A percentile compares a stretch with the other conserved stretches of the same genome.
Evolutionary conservation across 2,888 invertebrate genomes (phyloP).

Genomic region (Alsophila aescularia): DNA sequence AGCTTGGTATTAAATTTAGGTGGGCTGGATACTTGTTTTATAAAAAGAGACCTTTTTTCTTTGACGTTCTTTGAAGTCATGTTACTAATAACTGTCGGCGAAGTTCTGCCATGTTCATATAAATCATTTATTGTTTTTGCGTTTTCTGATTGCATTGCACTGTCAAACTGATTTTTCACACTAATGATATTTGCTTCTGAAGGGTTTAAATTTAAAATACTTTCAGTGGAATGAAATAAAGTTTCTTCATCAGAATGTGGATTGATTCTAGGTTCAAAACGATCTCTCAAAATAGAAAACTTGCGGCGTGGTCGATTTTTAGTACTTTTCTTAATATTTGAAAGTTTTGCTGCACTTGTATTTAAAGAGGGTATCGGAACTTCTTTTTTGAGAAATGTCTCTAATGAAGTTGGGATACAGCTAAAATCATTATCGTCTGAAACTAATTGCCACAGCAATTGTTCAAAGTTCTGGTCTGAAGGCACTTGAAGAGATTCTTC

Average conservation of each 20-base stretch:
- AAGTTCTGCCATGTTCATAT: constrained; percentile 31
- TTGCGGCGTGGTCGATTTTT: constrained; percentile 81
- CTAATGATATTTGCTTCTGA: constrained; percentile 54
- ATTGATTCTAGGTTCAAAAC: constrained; percentile 80
- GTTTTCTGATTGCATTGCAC: constrained; percentile 20
- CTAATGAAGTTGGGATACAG: constrained; percentile 67
- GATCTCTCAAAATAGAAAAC: constrained; percentile 84
- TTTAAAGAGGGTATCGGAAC: constrained; percentile 15
- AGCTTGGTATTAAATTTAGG: constrained; percentile 81
- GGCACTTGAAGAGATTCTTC: constrained; percentile 62
- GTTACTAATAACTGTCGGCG: constrained; percentile 33
- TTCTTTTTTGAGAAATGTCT: constrained; percentile 77
- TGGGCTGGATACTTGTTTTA: constrained; percentile 84
- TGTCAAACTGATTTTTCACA: constrained; percentile 55
- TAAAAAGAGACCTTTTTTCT: constrained; percentile 81
- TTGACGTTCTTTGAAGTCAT: constrained; percentile 67
- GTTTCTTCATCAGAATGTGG: constrained; percentile 77
- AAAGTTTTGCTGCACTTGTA: constrained; percentile 55
- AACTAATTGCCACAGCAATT: constrained; percentile 76
- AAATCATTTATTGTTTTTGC: constrained; percentile 22
- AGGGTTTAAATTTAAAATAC: constrained; percentile 52
- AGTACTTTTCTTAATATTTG: constrained; percentile 68
- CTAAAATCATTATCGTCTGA: constrained; percentile 70
- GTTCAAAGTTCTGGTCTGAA: constrained; percentile 66
- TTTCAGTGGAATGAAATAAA: constrained; percentile 69